Evolutionary conservation across 1,140 invertebrate genomes (phyloP).

Genomic region (Drosophila triauraria): DNA sequence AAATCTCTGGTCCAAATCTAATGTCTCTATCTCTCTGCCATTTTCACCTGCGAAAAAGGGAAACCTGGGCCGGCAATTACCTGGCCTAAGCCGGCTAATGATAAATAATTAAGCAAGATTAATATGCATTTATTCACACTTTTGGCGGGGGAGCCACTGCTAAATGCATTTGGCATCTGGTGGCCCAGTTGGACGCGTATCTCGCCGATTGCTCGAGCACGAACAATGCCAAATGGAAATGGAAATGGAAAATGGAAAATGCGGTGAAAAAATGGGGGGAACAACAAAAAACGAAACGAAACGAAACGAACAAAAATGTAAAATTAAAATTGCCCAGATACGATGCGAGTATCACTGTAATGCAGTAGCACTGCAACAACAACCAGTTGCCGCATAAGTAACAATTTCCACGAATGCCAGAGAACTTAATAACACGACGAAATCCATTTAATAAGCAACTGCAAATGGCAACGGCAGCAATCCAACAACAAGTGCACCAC

Average conservation of each 20-base stretch:
- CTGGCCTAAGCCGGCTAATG: conserved; percentile 44
- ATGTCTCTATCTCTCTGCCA: conserved; percentile 33
- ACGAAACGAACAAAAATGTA: conserved; percentile 17
- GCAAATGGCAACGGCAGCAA: conserved; percentile 67
- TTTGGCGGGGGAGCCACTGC: conserved; percentile 47
- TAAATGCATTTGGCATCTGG: conserved; percentile 38
- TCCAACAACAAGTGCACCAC: conserved; percentile 49
- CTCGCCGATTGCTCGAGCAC: conserved; percentile 27
- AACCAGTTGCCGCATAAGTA: conserved; percentile 59
- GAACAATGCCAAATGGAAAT: conserved; percentile 58
- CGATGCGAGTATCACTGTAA: conserved; percentile 60
- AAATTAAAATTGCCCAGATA: conserved; percentile 37
- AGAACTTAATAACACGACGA: conserved; percentile 77
- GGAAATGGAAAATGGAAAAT: conserved; percentile 24
- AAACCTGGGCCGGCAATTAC: conserved; percentile 39
- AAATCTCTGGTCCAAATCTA: conserved; percentile 25
- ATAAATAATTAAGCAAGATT: conserved; percentile 58
- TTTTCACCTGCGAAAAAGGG: conserved; percentile 14
- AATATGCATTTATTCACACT: conserved; percentile 75
- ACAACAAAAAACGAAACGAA: conserved; percentile 2
- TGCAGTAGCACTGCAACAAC: conserved; percentile 52
- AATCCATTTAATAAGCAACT: conserved; percentile 80
- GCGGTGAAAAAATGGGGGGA: not conserved
- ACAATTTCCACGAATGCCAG: conserved; percentile 78
- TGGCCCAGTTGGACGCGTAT: conserved; percentile 42